Evolutionary conservation across 30 jellyfish, hydroid and myxozoan genomes (phyloP).

Genomic region (Aurelia sp.): DNA sequence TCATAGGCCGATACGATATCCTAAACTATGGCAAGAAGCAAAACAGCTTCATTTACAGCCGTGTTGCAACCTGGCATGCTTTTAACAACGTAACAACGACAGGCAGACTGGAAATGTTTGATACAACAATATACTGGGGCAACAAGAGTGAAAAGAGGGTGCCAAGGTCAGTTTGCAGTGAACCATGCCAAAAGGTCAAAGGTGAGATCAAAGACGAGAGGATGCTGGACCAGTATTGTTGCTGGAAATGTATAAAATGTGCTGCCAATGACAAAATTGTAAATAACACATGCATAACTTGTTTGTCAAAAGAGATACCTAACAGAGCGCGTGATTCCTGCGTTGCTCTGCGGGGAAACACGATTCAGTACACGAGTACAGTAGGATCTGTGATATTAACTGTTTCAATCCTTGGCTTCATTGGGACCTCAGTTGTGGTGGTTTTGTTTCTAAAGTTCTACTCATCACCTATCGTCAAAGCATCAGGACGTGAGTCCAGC

Average conservation of each 20-base stretch:
- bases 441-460: conserved; percentile 32
- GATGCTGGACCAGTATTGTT: conserved; percentile 4
- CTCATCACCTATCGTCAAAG: conserved; percentile 56
- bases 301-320: conserved; percentile 10
- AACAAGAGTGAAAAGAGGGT: background rate
- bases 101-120: conserved; percentile 9
- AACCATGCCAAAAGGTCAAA: conserved; percentile 48
- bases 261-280: background rate
- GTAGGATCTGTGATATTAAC: conserved; percentile 33
- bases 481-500: conserved; percentile 84
- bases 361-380: conserved; percentile 2
- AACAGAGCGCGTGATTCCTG: conserved; percentile 26
- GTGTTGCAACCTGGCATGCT: conserved; percentile 41
- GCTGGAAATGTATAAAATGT: conserved; percentile 52
- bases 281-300: conserved; percentile 31
- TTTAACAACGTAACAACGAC: conserved; percentile 1
- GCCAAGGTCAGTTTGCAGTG: conserved; percentile 60
- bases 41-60: conserved; percentile 9
- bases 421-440: conserved; percentile 25
- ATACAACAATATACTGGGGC: conserved; percentile 14
- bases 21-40: background rate
- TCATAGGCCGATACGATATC: conserved; percentile 27
- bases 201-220: conserved; percentile 14
- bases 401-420: conserved; percentile 51
- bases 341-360: conserved; percentile 9